A percentile compares a stretch with the other conserved stretches of the same genome.
phyloP scores from a whole-genome alignment of 2,113 vertebrate genomes.

The Triplophysa siluroides region DNA sequence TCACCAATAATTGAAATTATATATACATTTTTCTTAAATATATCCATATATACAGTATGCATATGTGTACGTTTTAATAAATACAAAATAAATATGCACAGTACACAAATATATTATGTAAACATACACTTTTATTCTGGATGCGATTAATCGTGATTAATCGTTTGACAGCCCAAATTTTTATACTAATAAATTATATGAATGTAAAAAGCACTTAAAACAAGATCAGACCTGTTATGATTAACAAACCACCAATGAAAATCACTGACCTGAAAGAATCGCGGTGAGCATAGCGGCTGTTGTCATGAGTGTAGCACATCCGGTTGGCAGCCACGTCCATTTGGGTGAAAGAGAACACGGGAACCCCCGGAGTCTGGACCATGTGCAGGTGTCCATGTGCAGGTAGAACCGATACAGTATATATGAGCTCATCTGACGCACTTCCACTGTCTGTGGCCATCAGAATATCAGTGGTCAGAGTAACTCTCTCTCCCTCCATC shows the following conservation, averaged over 20 bases:
- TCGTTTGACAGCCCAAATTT: no score
- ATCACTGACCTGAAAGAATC: conserved; percentile 83
- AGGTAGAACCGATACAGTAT: conserved; percentile 81
- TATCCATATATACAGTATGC: no score
- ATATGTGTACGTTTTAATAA: no score
- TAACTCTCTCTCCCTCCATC: conserved; percentile 88
- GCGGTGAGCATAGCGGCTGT: conserved; percentile 71
- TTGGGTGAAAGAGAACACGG: conserved; percentile 82
- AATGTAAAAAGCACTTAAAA: no score
- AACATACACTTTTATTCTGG: no score
- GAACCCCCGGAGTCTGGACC: conserved; percentile 81
- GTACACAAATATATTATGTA: no score
- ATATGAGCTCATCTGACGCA: conserved; percentile 87
- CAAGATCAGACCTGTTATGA: not conserved
- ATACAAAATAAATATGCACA: no score
- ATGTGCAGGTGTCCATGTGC: conserved; percentile 86
- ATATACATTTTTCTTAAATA: no score
- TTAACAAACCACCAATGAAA: not conserved
- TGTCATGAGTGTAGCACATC: conserved; percentile 82
- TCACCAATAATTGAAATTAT: no score
- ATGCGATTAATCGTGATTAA: no score
- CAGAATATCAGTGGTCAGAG: conserved; percentile 92
- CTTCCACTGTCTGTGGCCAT: conserved; percentile 86
- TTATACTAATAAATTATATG: not conserved
- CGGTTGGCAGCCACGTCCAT: conserved; percentile 87